Conservation (phyloP, 2,113 vertebrate genomes). For the Callipepla squamata region DNA sequence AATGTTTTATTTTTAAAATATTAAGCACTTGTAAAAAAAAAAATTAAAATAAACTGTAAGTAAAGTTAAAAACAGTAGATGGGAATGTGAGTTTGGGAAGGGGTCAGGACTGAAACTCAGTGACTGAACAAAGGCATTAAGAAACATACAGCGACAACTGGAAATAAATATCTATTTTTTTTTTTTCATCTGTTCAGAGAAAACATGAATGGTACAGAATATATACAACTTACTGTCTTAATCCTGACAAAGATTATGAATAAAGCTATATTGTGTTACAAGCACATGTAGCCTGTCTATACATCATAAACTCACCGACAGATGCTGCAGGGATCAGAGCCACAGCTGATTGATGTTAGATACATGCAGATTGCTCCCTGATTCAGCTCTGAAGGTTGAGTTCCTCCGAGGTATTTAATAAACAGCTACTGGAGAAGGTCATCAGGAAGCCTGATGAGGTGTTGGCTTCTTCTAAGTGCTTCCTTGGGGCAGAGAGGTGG, state of each 20-base stretch:
- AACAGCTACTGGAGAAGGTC: background rate
- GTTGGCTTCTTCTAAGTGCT: fast-evolving
- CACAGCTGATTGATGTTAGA: fast-evolving
- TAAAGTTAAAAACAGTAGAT: background rate
- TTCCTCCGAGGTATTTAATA: background rate
- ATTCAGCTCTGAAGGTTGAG: background rate
- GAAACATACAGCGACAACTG: background rate
- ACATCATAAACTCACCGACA: fast-evolving
- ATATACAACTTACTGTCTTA: background rate
- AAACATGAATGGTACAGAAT: fast-evolving
- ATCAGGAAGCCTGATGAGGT: background rate
- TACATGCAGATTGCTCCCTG: background rate
- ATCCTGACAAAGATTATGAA: background rate
- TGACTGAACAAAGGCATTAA: background rate
- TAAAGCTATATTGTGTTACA: fast-evolving
- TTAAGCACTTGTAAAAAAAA: background rate
- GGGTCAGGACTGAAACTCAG: background rate
- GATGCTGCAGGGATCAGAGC: background rate
- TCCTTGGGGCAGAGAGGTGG: fast-evolving
- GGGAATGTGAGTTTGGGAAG: background rate
- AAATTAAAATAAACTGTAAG: background rate
- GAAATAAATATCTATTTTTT: background rate
- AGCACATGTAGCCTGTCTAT: background rate
- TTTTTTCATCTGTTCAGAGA: background rate
- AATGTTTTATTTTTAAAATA: background rate